These are phyloP conservation scores for Encarsia formosa DNA, from an alignment of 2,888 invertebrate species.

Conservation along the genomic window DNA sequence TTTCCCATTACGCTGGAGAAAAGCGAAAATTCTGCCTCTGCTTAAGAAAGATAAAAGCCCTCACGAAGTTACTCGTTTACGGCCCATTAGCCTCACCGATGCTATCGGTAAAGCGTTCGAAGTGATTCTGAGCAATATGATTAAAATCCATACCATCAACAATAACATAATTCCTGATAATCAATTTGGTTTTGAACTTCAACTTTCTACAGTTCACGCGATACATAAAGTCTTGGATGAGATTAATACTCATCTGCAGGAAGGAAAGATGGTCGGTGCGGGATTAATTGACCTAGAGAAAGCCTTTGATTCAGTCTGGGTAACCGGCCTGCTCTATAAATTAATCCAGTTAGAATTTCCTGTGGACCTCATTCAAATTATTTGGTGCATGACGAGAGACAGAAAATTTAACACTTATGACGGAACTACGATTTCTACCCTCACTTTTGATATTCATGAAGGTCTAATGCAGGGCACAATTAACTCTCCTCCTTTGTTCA, in stretches of 20 bases:
- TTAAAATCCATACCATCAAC: background rate
- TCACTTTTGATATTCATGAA: background rate
- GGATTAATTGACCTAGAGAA: too few relatives aligned
- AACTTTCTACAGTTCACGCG: too few relatives aligned
- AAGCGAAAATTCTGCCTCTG: too few relatives aligned
- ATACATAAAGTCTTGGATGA: too few relatives aligned
- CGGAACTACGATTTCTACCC: background rate
- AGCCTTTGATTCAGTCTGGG: too few relatives aligned
- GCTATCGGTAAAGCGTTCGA: background rate
- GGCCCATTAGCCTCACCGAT: background rate
- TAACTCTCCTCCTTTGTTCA: slow-evolving; percentile 1
- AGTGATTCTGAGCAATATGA: slow-evolving; percentile 6
- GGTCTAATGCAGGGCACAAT: slow-evolving; percentile 9
- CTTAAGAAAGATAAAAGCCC: too few relatives aligned
- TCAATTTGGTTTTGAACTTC: too few relatives aligned
- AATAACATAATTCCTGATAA: slow-evolving; percentile 18
- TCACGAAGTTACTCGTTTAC: background rate
- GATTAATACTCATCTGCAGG: too few relatives aligned
- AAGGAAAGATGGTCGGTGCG: slow-evolving; percentile 8
- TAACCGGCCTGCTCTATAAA: too few relatives aligned
- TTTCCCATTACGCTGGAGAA: too few relatives aligned
- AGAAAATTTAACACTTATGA: background rate
- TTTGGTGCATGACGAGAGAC: background rate
- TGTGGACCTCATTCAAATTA: background rate
- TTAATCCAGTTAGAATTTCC: too few relatives aligned